A percentile compares a stretch with the other conserved stretches of the same genome.
Conservation (phyloP, 2,888 invertebrate species). For the Griposia aprilina region DNA sequence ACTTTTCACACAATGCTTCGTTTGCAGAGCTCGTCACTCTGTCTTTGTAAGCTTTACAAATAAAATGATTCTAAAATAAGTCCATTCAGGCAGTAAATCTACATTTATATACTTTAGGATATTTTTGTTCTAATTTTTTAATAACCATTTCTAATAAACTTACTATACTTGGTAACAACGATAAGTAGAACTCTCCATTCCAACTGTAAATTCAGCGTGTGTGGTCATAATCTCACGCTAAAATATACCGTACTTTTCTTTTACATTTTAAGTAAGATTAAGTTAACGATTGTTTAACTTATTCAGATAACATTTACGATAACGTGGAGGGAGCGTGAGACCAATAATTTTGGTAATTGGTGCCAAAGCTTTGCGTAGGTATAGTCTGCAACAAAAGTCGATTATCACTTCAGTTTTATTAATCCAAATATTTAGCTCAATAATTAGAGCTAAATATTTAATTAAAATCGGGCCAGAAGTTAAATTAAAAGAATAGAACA, state of each 20-base stretch:
- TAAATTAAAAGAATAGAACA: too few relatives aligned
- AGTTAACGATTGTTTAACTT: slow-evolving; percentile 29
- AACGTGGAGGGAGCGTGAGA: neutral
- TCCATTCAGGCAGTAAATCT: neutral
- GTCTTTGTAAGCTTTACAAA: neutral
- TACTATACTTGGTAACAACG: too few relatives aligned
- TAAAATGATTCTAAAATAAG: neutral
- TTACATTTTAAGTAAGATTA: slow-evolving; percentile 25
- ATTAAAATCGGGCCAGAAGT: neutral
- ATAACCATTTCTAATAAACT: neutral
- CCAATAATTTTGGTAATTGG: slow-evolving; percentile 1
- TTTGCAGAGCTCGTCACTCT: neutral
- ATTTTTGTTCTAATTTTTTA: neutral
- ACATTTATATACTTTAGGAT: neutral
- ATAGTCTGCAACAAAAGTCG: neutral
- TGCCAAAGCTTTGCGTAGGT: neutral
- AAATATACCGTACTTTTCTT: slow-evolving; percentile 6
- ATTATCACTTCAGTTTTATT: neutral
- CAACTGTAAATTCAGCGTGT: slow-evolving; percentile 13
- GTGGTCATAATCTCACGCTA: slow-evolving; percentile 21
- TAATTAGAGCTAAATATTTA: neutral
- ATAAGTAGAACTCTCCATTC: neutral
- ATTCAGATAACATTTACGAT: slow-evolving; percentile 22
- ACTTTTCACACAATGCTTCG: neutral
- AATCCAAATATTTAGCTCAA: neutral